phyloP scores from a whole-genome alignment of 2,797 vertebrate species.

The Crypturellus tataupa region DNA sequence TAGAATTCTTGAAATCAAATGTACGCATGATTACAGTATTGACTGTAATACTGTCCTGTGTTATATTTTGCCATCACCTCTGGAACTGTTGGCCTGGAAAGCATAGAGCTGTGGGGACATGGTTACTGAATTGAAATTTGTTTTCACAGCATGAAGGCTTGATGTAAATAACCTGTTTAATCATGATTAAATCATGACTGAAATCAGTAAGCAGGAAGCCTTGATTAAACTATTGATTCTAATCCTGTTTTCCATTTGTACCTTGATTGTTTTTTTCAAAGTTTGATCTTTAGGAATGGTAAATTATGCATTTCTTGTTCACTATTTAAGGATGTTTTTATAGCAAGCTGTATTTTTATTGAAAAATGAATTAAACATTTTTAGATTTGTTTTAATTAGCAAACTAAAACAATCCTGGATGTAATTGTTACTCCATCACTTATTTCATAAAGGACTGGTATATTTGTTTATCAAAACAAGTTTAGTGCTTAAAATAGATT shows the following conservation, averaged over 20 bases:
- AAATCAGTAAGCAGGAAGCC: conserved; percentile 19
- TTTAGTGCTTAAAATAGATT: not conserved
- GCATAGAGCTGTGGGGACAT: not conserved
- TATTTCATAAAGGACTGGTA: not conserved
- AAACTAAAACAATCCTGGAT: not conserved
- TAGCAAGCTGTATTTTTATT: not conserved
- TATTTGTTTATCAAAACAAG: not conserved
- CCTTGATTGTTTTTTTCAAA: conserved; percentile 15
- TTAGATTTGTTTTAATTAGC: not conserved
- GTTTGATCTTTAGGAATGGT: not conserved
- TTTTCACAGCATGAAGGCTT: not conserved
- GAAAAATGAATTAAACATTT: not conserved
- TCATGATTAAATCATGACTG: conserved; percentile 26
- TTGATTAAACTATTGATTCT: conserved; percentile 56
- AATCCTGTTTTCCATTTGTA: conserved; percentile 1
- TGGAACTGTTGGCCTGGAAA: not conserved
- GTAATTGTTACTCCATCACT: not conserved
- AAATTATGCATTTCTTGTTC: conserved; percentile 8
- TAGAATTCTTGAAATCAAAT: not conserved
- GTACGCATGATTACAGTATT: not conserved
- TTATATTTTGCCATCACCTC: not conserved
- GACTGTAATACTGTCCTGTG: not conserved
- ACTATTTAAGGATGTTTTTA: not conserved
- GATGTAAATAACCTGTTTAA: conserved; percentile 28
- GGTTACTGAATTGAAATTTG: conserved; percentile 18